phyloP scores from a whole-genome alignment of 2,113 vertebrate species.

The Heteronetta atricapilla region DNA sequence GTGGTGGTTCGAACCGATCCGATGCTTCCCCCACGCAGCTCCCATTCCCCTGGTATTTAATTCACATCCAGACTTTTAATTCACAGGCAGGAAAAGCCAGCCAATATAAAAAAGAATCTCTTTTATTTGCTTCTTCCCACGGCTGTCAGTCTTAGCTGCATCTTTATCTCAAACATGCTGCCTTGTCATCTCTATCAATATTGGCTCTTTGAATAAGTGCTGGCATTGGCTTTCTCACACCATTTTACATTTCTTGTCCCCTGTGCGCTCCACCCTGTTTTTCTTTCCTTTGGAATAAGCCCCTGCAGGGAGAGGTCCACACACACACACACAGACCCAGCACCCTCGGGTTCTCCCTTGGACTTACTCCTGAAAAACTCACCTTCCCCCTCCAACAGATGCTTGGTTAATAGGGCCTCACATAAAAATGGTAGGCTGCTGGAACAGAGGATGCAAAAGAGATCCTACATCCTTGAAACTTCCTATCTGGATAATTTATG shows the following conservation, averaged over 20 bases:
- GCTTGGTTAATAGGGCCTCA: not conserved
- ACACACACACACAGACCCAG: not conserved
- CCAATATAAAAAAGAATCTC: not conserved
- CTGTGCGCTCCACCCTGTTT: not conserved
- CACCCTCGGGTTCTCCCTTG: not conserved
- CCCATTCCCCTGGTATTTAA: not conserved
- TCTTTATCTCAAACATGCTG: not conserved
- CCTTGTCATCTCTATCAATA: conserved; percentile 27
- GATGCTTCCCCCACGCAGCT: not conserved
- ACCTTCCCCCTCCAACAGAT: fast-evolving
- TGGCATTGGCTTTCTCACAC: fast-evolving
- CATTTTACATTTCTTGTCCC: not conserved
- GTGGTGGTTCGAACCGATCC: not conserved
- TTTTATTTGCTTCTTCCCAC: conserved; percentile 47
- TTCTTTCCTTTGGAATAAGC: not conserved
- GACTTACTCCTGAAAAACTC: not conserved
- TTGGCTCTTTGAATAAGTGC: not conserved
- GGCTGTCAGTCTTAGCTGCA: conserved; percentile 4
- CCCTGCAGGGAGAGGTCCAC: not conserved
- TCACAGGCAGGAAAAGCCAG: not conserved
- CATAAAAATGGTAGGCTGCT: not conserved
- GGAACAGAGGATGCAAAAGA: not conserved
- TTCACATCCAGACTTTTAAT: conserved; percentile 12
- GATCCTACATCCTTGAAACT: not conserved
- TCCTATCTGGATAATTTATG: not conserved